Evolutionary conservation across 2,113 vertebrate genomes (phyloP), one percentile per base, ranked within the genome.

Genomic region (Otocyon megalotis): DNA sequence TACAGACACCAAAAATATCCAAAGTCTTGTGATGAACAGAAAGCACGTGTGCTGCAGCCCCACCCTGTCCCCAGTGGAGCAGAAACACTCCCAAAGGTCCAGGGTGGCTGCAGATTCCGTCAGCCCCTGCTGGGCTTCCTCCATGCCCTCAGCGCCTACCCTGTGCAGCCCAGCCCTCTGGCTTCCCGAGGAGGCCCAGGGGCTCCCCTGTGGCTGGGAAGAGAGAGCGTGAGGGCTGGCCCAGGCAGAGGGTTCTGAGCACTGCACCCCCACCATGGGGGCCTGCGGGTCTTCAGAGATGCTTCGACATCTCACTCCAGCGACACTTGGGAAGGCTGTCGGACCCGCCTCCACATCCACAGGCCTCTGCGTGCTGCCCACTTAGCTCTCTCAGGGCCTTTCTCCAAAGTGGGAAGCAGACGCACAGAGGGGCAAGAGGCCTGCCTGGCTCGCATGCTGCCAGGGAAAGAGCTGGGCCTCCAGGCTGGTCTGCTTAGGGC

Each of bases 11-110:
- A 97, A 97, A 98, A 99, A 99, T 98, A 99, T 98, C 98, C 98
- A 98, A 98, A 98, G 98, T 98, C 98, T 98, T 98, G 98, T 98
- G 98, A 98, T 98, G 99, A 98, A 99, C 99, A 98, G 98, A 98
- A 99, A 99, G 98, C 99, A 99, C 98, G 99, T 99, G 99, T 98
- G 43, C 43, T 43, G 43, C 43, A 43, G 30, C 83, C 86, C 1
- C 24, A 4, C 28, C 0, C 0, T 12, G 81, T 15, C 10, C 26
- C 28, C 5, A 5, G 26, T 3, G 15, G 43, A 50, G 74, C 24
- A 24, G 24, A 17, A 35, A n/a, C 1, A 43, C 43, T 43, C 43
- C 43, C 43, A 43, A 43, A 43, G 43, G 43, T 43, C 43, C 43
- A 43, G 43, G 43, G 43, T 43, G 43, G 43, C 43, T 43, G 6